Percentiles rank a stretch among this genome's conserved stretches.
Conservation (phyloP, 2,797 vertebrate genomes). For the Halcyon badia region DNA sequence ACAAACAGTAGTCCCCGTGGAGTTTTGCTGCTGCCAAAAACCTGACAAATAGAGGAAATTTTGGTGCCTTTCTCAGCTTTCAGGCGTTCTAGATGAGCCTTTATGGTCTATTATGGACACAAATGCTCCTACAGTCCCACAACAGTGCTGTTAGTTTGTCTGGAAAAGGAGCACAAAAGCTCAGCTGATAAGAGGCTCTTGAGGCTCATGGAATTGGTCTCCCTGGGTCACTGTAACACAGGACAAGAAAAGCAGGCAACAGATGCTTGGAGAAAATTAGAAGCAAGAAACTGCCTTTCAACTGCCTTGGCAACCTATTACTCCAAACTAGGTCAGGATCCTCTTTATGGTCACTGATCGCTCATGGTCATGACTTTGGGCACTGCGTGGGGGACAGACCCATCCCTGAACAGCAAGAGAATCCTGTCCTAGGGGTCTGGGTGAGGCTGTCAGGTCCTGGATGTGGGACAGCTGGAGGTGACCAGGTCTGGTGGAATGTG, state of each 20-base stretch:
- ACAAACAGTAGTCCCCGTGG: constrained; percentile 48
- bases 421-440: not conserved
- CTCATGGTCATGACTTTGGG: not conserved
- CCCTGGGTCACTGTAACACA: not conserved
- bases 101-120: constrained; percentile 19
- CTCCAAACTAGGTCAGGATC: not conserved
- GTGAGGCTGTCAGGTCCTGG: not conserved
- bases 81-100: not conserved
- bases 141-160: not conserved
- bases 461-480: not conserved
- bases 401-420: not conserved
- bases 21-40: constrained; percentile 57
- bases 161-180: not conserved
- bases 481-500: not conserved
- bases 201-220: not conserved
- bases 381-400: rapidly evolving
- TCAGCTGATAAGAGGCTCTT: not conserved
- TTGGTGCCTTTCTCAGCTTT: constrained; percentile 35
- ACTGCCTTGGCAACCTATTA: not conserved
- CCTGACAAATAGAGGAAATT: constrained; percentile 62
- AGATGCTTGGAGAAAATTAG: not conserved
- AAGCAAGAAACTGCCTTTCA: not conserved
- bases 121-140: not conserved
- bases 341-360: not conserved
- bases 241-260: not conserved